These are phyloP conservation scores for Leptinotarsa undecemlineata DNA, from an alignment of 1,140 invertebrate genomes.

Conservation along the genomic window DNA sequence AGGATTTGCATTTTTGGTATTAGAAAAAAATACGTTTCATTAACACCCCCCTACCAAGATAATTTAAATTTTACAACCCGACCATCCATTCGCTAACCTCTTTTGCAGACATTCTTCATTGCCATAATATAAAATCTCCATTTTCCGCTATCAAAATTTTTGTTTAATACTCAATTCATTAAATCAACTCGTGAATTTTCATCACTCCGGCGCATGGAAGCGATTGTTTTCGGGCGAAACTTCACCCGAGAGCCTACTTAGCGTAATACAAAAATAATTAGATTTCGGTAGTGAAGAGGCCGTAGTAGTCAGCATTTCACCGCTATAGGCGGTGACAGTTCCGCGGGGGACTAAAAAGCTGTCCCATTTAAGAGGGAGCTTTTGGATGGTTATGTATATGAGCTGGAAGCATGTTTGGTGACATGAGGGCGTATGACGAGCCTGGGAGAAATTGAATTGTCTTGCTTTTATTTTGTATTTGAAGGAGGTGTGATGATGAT, in stretches of 20 bases:
- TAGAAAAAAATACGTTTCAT: too few species aligned
- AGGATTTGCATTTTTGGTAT: too few species aligned
- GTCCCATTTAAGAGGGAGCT: not conserved
- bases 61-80: not conserved
- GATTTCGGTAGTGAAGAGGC: constrained; percentile 24
- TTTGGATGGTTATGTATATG: not conserved
- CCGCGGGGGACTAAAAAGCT: not conserved
- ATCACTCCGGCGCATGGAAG: not conserved
- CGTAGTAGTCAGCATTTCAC: constrained; percentile 14
- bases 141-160: not conserved
- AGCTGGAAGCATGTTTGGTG: not conserved
- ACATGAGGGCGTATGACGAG: not conserved
- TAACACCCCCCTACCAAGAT: too few species aligned
- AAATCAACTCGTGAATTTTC: constrained; percentile 14
- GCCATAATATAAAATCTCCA: not conserved
- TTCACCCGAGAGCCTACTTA: constrained; percentile 25
- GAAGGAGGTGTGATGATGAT: not conserved
- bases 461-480: not conserved
- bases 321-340: not conserved
- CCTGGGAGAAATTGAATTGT: not conserved
- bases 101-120: not conserved
- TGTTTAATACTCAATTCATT: constrained; percentile 20
- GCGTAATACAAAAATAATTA: constrained; percentile 30
- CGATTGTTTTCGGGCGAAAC: constrained; percentile 22
- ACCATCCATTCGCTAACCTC: not conserved